These are phyloP conservation scores for Lepidocyrtinus sp. DNA, from an alignment of 2,888 invertebrate species.

Conservation along the genomic window DNA sequence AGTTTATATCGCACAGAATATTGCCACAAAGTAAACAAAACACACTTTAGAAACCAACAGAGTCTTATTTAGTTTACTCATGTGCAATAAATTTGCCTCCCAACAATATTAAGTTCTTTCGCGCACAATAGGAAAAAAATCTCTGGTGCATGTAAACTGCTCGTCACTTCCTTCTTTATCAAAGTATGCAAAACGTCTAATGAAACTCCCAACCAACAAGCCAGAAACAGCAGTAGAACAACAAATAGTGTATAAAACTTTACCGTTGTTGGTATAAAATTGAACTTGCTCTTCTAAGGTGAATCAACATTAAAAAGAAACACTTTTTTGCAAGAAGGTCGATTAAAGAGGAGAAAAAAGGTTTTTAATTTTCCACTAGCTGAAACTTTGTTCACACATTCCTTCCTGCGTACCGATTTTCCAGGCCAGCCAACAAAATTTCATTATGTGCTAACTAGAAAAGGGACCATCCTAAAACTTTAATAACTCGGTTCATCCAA, in stretches of 20 bases:
- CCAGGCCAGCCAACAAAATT: neutral
- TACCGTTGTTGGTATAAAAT: neutral
- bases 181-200: neutral
- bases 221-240: slow-evolving; percentile 4
- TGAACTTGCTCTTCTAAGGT: neutral
- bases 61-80: neutral
- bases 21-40: neutral
- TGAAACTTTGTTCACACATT: neutral
- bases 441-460: neutral
- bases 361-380: neutral
- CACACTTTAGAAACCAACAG: neutral
- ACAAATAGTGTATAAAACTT: neutral
- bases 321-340: neutral
- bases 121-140: slow-evolving; percentile 8
- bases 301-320: neutral
- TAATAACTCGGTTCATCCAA: neutral
- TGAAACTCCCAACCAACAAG: neutral
- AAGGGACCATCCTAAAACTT: neutral
- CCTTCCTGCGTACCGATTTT: neutral
- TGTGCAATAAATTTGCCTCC: neutral
- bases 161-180: slow-evolving; percentile 41
- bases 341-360: slow-evolving; percentile 1
- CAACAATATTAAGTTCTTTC: neutral
- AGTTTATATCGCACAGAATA: too few relatives aligned
- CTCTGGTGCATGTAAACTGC: slow-evolving; percentile 33